Conservation (phyloP, 2,888 invertebrate genomes). For the Bimastos eiseni region DNA sequence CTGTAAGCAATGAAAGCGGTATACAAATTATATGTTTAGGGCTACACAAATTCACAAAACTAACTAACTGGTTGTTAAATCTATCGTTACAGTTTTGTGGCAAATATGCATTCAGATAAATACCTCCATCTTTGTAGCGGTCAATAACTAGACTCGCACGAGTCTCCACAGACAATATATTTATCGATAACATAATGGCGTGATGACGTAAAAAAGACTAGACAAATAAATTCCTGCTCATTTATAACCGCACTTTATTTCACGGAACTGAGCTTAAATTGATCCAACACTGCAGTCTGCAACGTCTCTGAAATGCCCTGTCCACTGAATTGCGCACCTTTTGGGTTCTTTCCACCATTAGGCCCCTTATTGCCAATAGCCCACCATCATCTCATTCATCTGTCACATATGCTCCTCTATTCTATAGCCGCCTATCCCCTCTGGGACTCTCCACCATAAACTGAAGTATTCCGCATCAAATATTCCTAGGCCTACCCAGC, state of each 20-base stretch:
- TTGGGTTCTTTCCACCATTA: no score
- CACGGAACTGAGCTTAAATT: no score
- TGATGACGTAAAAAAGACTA: background rate
- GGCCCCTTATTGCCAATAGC: no score
- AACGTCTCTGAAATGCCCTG: no score
- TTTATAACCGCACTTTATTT: background rate
- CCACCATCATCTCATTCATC: no score
- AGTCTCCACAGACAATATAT: background rate
- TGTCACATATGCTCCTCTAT: no score
- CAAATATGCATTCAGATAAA: background rate
- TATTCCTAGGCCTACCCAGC: no score
- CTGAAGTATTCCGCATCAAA: no score
- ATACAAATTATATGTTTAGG: background rate
- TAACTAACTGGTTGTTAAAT: background rate
- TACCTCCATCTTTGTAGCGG: conserved; percentile 24
- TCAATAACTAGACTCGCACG: conserved; percentile 18
- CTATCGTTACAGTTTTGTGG: background rate
- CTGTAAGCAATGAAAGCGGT: background rate
- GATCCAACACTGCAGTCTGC: no score
- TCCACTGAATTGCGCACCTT: no score
- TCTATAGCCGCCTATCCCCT: no score
- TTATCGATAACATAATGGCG: background rate
- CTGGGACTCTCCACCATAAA: no score
- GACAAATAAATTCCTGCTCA: background rate
- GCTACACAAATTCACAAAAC: background rate